Evolutionary conservation across 2,797 vertebrate genomes (phyloP), one percentile per base, ranked within the genome.

Genomic region (Eupleurogrammus muticus): DNA sequence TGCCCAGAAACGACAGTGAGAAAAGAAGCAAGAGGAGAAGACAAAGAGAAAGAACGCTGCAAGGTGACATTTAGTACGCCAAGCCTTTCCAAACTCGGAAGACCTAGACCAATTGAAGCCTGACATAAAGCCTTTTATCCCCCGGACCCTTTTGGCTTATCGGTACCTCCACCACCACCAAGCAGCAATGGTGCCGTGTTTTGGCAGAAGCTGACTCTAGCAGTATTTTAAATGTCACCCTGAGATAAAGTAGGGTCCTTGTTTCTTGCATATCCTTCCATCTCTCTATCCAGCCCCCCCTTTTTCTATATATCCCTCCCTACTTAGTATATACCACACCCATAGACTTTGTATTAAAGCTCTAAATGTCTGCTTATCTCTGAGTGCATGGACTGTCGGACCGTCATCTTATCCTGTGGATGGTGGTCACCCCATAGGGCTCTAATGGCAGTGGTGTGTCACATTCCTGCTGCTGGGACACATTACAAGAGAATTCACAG

Each of bases 401-500:
- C 73, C 78, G 62, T 82, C 80, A 76, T 67, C 67, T 55, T 83
- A 84, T 73, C 76, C 73, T 64, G 35, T 66, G 68, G 79, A 85
- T 84, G 38, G 42, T 21, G 17, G 60, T 87, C 85, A 91, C 79
- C 84, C 66, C 9, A 24, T 63, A 44, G 58, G 77, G 59, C 78
- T 65, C 76, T 66, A 80, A 79, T 75, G 76, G 74, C 80, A 80
- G 74, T 71, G 71, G 63, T 76, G 86, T 85, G 85, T 88, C 86
- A 89, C 84, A 88, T 88, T 90, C 88, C 82, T 83, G 66, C 71
- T 82, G 80, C 71, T 75, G 66, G 78, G 81, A 73, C 78, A 88
- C 84, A 92, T 87, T 87, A 90, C 81, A 85, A 63, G 71, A 88
- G 86, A 87, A 87, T 90, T 87, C 85, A 79, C 86, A 76, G 76